Base-by-base conservation (phyloP, 2,113 vertebrate genomes). In the Anoura caudifer region DNA sequence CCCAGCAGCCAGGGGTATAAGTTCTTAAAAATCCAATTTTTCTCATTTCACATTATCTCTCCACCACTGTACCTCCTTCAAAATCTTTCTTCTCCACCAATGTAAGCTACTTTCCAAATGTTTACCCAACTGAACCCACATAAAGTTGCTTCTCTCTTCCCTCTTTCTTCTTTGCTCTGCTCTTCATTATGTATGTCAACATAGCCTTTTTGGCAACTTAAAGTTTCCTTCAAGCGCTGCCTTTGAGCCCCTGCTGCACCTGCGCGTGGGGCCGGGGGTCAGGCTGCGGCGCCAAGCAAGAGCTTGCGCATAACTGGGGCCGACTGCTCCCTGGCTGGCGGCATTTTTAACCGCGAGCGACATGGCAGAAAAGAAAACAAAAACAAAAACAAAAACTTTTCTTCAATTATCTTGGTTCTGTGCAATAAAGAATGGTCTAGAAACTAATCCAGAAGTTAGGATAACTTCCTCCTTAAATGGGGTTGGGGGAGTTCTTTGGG, bases 281-380 rank as follows among this genome's bases (percentile, higher is more conserved):
- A 99, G 98, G 98, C 98, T 98, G 96, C 52, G 65, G 99, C 99
- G 99, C 99, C 31, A n/a, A n/a, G n/a, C n/a, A n/a, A 99, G 75
- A 99, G 97, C 98, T 99, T 98, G 99, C 98, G 98, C 97, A 99
- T 99, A 99, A 99, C 99, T 99, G 99, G 99, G 75, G 99, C 98
- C 95, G 98, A 98, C 97, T 98, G 98, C 87, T 7, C 4, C 0
- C 0, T 19, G 1, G 41, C 98, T 97, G 96, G 98, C 94, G 85
- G 98, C 96, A 98, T 98, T 99, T 99, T 99, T 99, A 99, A 99
- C 96, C 97, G 97, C 99, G 99, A 99, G 98, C 88, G 24, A 99
- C 99, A 99, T 0, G 0, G 36, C 43, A 0, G 33, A 10, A 11
- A 11, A 47, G 11, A 47, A 47, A 47, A 45, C n/a, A n/a, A n/a